Evolutionary conservation across 2,888 invertebrate species (phyloP).

Genomic region (Drosophila algonquin): DNA sequence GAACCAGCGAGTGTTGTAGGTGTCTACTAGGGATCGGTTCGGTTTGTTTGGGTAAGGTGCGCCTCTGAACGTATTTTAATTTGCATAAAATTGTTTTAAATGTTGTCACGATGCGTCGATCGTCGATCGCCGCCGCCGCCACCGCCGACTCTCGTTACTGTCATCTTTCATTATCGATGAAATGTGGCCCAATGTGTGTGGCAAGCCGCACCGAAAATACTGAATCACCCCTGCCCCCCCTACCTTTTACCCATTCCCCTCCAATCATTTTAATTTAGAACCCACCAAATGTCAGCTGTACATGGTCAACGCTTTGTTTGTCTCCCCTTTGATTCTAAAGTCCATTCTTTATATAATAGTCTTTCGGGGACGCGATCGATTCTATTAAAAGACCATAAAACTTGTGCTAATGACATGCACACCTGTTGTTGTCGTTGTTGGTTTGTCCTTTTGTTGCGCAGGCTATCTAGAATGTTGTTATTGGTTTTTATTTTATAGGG

Average conservation of each 20-base stretch:
- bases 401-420: constrained; percentile 71
- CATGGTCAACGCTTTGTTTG: constrained; percentile 65
- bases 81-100: constrained; percentile 80
- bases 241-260: not conserved
- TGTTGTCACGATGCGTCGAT: constrained; percentile 67
- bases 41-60: constrained; percentile 50
- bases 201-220: constrained; percentile 36
- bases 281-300: constrained; percentile 56
- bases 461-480: constrained; percentile 27
- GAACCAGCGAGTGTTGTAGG: constrained; percentile 29
- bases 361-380: constrained; percentile 45
- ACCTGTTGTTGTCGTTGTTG: constrained; percentile 71
- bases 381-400: constrained; percentile 76
- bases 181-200: constrained; percentile 76
- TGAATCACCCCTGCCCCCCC: not conserved
- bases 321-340: constrained; percentile 17
- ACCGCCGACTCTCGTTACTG: constrained; percentile 76
- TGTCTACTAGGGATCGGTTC: constrained; percentile 32
- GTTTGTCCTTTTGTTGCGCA: constrained; percentile 63
- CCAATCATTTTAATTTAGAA: constrained; percentile 66
- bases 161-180: constrained; percentile 82
- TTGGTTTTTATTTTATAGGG: constrained; percentile 42
- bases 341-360: constrained; percentile 25
- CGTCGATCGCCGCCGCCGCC: constrained; percentile 45
- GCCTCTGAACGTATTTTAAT: constrained; percentile 72